These are phyloP conservation scores for Patella vulgata DNA, from an alignment of 1,140 invertebrate genomes.

Conservation along the genomic window DNA sequence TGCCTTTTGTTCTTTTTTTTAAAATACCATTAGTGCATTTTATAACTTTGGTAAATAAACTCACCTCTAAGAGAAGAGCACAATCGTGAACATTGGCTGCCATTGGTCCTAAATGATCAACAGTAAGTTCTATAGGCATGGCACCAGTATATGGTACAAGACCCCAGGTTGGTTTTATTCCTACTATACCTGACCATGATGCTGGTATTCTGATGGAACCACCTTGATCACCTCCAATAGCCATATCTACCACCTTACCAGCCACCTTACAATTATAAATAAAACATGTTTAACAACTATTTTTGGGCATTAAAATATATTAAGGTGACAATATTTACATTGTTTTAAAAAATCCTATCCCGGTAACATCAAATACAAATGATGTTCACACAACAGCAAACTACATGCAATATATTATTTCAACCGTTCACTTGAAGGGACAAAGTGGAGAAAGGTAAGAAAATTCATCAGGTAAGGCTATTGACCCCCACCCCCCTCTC, in stretches of 20 bases:
- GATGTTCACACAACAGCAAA: too few relatives aligned
- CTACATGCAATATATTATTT: too few relatives aligned
- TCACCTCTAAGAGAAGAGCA: too few relatives aligned
- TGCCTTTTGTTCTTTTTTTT: too few relatives aligned
- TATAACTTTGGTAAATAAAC: too few relatives aligned
- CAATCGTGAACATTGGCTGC: constrained; percentile 47
- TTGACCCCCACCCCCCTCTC: too few relatives aligned
- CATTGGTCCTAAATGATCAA: constrained; percentile 60
- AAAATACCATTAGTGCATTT: too few relatives aligned
- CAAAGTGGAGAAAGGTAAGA: too few relatives aligned
- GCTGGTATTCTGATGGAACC: constrained; percentile 62
- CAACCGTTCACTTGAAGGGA: too few relatives aligned
- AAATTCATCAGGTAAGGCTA: too few relatives aligned
- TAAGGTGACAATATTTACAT: not conserved
- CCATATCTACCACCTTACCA: constrained; percentile 47
- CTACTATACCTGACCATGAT: constrained; percentile 55
- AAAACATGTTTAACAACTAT: not conserved
- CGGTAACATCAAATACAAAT: too few relatives aligned
- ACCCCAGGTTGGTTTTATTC: constrained; percentile 63
- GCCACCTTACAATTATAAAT: constrained; percentile 38
- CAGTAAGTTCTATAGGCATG: constrained; percentile 35
- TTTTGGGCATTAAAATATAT: not conserved
- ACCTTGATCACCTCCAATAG: constrained; percentile 55
- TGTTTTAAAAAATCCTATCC: constrained; percentile 18
- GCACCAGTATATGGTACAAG: constrained; percentile 57